These are phyloP conservation scores for Eurosta solidaginis DNA, from an alignment of 1,140 invertebrate genomes.

Conservation along the genomic window DNA sequence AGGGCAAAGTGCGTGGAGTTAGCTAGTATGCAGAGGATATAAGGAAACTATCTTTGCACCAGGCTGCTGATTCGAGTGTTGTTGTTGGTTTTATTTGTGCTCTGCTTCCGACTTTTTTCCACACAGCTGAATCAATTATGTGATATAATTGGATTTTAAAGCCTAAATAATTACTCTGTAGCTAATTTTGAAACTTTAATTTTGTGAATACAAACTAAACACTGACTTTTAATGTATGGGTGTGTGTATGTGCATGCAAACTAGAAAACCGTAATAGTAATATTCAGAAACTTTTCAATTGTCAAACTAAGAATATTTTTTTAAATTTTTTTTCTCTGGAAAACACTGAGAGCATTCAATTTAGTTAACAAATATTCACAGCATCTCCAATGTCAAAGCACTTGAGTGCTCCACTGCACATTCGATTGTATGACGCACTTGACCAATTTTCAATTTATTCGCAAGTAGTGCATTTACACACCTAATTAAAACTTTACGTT, in stretches of 20 bases:
- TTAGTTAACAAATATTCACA: not conserved
- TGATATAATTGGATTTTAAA: too few species aligned
- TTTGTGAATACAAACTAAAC: too few species aligned
- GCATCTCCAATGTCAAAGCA: not conserved
- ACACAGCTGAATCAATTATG: too few species aligned
- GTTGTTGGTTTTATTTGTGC: conserved; percentile 1
- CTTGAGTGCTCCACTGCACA: not conserved
- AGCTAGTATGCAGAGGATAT: not conserved
- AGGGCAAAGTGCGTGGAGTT: not conserved
- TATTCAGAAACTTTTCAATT: too few species aligned
- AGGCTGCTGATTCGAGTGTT: not conserved
- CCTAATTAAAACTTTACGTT: not conserved
- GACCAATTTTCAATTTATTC: not conserved
- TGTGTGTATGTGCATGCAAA: too few species aligned
- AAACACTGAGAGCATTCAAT: not conserved
- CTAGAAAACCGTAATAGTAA: too few species aligned
- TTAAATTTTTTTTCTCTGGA: not conserved
- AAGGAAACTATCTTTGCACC: not conserved
- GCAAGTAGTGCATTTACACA: not conserved
- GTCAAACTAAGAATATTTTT: too few species aligned
- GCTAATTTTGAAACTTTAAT: too few species aligned
- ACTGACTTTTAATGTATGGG: too few species aligned
- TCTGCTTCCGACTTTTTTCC: not conserved
- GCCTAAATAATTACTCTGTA: too few species aligned
- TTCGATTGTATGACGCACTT: not conserved